phyloP scores from a whole-genome alignment of 2,888 invertebrate species.

The Deilephila elpenor region DNA sequence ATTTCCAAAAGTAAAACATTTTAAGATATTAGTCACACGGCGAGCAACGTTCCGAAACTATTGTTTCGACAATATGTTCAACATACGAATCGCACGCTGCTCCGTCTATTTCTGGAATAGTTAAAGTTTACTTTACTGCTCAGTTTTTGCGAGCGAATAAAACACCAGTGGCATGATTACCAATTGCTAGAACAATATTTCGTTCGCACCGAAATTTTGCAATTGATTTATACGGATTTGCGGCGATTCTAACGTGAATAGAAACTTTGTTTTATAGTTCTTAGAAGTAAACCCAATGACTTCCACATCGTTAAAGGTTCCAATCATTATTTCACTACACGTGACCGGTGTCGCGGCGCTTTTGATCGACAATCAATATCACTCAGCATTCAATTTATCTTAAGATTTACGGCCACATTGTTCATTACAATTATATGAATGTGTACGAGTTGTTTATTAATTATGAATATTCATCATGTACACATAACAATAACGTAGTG shows the following conservation, averaged over 20 bases:
- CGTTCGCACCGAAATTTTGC: conserved; percentile 32
- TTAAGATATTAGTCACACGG: conserved; percentile 70
- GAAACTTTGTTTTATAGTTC: conserved; percentile 45
- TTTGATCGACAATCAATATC: conserved; percentile 75
- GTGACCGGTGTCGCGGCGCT: conserved; percentile 66
- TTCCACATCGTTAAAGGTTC: conserved; percentile 63
- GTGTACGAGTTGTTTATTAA: conserved; percentile 1
- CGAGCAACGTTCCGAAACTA: conserved; percentile 59
- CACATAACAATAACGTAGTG: not conserved
- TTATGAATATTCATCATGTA: conserved; percentile 43
- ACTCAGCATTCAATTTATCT: conserved; percentile 69
- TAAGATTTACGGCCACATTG: conserved; percentile 73
- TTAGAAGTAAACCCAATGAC: conserved; percentile 57
- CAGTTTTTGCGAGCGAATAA: conserved; percentile 69
- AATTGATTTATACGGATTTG: conserved; percentile 33
- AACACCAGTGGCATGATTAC: conserved; percentile 56
- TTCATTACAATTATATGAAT: conserved; percentile 60
- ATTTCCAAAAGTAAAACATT: conserved; percentile 66
- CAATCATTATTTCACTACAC: conserved; percentile 55
- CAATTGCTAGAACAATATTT: conserved; percentile 48
- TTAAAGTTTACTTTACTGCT: conserved; percentile 67
- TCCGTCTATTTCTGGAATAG: conserved; percentile 72
- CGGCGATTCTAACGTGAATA: conserved; percentile 15
- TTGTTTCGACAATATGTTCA: conserved; percentile 73
- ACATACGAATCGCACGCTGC: conserved; percentile 70